Conservation (phyloP, 2,888 invertebrate genomes). For the Julus scandinavius region DNA sequence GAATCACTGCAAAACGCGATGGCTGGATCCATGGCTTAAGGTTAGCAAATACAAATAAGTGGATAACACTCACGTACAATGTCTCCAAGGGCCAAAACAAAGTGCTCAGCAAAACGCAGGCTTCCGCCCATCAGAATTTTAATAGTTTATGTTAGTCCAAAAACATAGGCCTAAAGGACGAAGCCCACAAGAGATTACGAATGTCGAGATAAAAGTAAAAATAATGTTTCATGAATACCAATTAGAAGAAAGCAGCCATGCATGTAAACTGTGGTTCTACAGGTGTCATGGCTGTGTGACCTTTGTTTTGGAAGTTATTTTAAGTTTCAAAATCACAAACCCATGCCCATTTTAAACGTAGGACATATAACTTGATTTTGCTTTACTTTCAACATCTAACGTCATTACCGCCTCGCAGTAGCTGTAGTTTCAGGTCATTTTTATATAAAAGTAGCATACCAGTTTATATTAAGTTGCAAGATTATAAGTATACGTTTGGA, state of each 20-base stretch:
- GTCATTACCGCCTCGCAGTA: too few relatives aligned
- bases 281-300: background rate
- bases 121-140: slow-evolving; percentile 2
- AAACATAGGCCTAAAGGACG: background rate
- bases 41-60: slow-evolving; percentile 31
- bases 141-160: slow-evolving; percentile 31
- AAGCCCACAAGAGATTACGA: background rate
- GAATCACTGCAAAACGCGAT: background rate
- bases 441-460: too few relatives aligned
- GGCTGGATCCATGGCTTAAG: background rate
- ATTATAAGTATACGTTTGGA: too few relatives aligned
- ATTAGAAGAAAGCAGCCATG: background rate
- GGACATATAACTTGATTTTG: too few relatives aligned
- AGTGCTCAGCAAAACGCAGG: slow-evolving; percentile 13
- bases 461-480: too few relatives aligned
- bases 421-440: too few relatives aligned
- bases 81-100: slow-evolving; percentile 28
- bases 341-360: background rate
- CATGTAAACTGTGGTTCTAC: background rate
- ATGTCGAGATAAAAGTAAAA: slow-evolving; percentile 6
- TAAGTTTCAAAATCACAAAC: background rate
- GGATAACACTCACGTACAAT: slow-evolving; percentile 11
- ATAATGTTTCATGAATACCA: background rate
- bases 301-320: background rate
- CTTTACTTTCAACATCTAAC: too few relatives aligned